A percentile compares a stretch with the other conserved stretches of the same genome.
Evolutionary conservation across 2,797 vertebrate genomes (phyloP).

Genomic region (Cygnus olor): DNA sequence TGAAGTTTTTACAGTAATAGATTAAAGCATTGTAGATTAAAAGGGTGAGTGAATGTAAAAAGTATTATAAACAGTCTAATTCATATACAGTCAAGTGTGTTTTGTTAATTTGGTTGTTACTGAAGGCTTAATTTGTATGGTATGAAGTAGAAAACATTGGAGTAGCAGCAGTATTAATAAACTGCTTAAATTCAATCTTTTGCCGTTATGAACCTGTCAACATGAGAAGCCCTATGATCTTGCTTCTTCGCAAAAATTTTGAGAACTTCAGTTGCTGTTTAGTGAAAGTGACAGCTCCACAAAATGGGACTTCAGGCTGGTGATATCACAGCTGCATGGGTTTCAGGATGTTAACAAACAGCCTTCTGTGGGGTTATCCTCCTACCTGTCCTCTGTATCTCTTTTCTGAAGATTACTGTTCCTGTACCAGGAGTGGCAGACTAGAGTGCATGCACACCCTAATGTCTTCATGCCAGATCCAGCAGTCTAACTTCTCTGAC

Average conservation of each 20-base stretch:
- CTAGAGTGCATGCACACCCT: too few relatives aligned
- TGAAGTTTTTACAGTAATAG: background rate
- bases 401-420: background rate
- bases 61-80: background rate
- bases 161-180: background rate
- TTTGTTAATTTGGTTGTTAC: background rate
- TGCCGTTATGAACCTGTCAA: background rate
- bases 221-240: background rate
- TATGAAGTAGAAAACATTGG: background rate
- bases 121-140: background rate
- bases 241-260: background rate
- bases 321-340: fast-evolving
- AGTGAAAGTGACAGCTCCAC: background rate
- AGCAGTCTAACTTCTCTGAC: background rate
- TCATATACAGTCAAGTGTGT: background rate
- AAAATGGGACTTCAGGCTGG: background rate
- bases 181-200: background rate
- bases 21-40: background rate
- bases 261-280: background rate
- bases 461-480: background rate
- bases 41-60: background rate
- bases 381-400: background rate
- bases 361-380: background rate
- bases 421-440: background rate
- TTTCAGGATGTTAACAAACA: background rate